Percentiles rank a stretch among this genome's conserved stretches.
Conservation (phyloP, 2,113 vertebrate genomes). For the Terrapene triunguis region DNA sequence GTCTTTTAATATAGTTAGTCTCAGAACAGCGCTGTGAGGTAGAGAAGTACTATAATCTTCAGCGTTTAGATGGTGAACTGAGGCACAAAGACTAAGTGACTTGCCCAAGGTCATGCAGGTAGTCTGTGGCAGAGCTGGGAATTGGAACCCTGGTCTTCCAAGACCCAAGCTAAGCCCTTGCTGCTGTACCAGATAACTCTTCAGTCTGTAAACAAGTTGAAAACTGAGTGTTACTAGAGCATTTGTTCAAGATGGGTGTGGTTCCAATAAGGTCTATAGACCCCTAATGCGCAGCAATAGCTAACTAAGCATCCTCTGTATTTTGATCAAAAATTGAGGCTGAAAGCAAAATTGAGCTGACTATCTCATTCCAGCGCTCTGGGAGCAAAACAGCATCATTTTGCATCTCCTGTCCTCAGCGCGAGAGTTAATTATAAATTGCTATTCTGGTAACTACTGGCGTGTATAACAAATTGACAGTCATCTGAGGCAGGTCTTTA, state of each 20-base stretch:
- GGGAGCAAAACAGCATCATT: neutral
- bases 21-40: neutral
- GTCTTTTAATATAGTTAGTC: neutral
- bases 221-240: fast-evolving
- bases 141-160: neutral
- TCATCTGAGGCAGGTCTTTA: neutral
- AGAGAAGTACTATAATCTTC: neutral
- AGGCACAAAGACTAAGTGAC: neutral
- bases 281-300: fast-evolving
- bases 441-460: neutral
- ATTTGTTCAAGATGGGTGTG: neutral
- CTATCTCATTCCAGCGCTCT: neutral
- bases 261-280: neutral
- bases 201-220: neutral
- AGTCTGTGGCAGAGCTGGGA: neutral
- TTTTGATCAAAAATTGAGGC: neutral
- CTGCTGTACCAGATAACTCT: neutral
- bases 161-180: neutral
- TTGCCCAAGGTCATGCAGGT: neutral
- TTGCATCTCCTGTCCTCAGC: neutral
- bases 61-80: neutral
- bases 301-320: neutral
- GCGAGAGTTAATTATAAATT: neutral
- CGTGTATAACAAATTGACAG: fast-evolving
- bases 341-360: neutral